phyloP scores from a whole-genome alignment of 2,797 vertebrate species.

The Diplodus sargus region DNA sequence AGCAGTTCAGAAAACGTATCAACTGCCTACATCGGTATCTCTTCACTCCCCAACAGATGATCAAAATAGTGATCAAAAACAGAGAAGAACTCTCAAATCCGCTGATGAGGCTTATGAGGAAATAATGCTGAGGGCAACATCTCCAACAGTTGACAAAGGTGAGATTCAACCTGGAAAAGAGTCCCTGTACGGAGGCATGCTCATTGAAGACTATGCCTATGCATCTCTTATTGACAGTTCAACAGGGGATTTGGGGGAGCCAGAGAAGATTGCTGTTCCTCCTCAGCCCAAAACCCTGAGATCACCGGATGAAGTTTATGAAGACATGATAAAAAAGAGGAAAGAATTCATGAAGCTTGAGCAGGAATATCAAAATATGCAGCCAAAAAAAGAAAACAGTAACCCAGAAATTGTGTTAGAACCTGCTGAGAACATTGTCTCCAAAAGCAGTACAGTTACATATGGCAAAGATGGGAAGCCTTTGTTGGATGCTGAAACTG shows the following conservation, averaged over 20 bases:
- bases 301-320: conserved; percentile 91
- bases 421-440: conserved; percentile 86
- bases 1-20: conserved; percentile 95
- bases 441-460: conserved; percentile 82
- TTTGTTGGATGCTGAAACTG: conserved; percentile 92
- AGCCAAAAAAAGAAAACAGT: conserved; percentile 83
- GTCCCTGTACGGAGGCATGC: conserved; percentile 93
- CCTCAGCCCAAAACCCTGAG: conserved; percentile 87
- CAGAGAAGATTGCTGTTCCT: conserved; percentile 85
- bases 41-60: conserved; percentile 95
- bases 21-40: conserved; percentile 92
- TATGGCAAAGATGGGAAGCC: conserved; percentile 89
- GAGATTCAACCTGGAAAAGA: conserved; percentile 91
- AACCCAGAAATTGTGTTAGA: conserved; percentile 91
- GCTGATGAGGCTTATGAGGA: conserved; percentile 97
- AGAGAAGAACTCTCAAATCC: conserved; percentile 88
- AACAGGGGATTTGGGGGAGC: conserved; percentile 81
- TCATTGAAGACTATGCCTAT: conserved; percentile 98
- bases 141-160: conserved; percentile 86
- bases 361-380: conserved; percentile 88
- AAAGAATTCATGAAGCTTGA: conserved; percentile 89
- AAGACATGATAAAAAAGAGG: conserved; percentile 91
- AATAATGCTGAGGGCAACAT: conserved; percentile 91
- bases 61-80: conserved; percentile 75
- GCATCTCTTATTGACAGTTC: conserved; percentile 92